Base-by-base conservation (phyloP, 2,888 invertebrate genomes). In the Flexamia atlantica region DNA sequence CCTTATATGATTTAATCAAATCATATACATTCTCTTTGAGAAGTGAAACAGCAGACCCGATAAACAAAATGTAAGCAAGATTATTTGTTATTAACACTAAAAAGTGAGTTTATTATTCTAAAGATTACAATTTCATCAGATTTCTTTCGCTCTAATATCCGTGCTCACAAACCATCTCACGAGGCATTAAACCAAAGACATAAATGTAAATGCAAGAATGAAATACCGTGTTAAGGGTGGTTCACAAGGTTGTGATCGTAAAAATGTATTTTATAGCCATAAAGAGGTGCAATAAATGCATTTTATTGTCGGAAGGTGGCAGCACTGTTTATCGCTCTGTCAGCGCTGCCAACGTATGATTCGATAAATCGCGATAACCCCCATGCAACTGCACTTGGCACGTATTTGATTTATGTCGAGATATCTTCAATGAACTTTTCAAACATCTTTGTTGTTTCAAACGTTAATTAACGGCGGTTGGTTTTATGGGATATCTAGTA, bases 221-320 rank as follows among this genome's bases (percentile, higher is more conserved):
- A 57, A 57, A 57, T 20, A n/a, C 57, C 57, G 57, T 57, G 57
- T 57, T 57, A 57, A 57, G 57, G 57, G 32, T 70, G 72, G 17
- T 32, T 7, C 72, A 72, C 72, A 72, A 72, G 72, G 40, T 72
- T 42, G 72, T 40, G 72, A 42, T 42, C 72, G 42, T 72, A 72
- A 72, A 72, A 72, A 72, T 72, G 72, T 72, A 42, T 36, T 42
- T 72, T 72, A 72, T 72, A 72, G 72, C 72, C 72, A 42, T 42
- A 72, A 72, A 72, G 40, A 30, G 72, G 72, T 72, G 72, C 42
- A 72, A 72, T 72, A 72, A 72, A 72, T 72, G 72, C 72, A 72
- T 23, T 72, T 72, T 72, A 72, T 72, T 72, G 42, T 32, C 42
- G 20, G 72, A 42, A 42, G 42, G 72, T 36, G 72, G 40, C 72